A percentile compares a stretch with the other conserved stretches of the same genome.
These are phyloP conservation scores for Spialia ferax DNA, from an alignment of 2,888 invertebrate genomes.

Conservation along the genomic window DNA sequence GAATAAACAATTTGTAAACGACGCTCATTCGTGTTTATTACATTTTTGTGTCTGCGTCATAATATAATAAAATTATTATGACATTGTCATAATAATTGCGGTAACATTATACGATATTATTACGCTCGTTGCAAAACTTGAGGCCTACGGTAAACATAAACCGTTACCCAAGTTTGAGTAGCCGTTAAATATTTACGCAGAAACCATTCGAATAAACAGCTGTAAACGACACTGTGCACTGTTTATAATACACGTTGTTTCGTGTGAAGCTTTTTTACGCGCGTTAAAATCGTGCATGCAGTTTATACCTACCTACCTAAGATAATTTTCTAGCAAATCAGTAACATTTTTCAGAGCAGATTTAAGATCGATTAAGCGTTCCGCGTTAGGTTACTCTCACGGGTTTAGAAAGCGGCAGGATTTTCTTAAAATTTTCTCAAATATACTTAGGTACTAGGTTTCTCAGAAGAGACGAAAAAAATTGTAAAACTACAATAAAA, in stretches of 20 bases:
- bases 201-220: neutral
- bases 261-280: neutral
- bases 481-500: too few relatives aligned
- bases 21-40: neutral
- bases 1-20: neutral
- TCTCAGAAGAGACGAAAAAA: too few relatives aligned
- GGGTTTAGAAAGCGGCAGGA: too few relatives aligned
- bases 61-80: neutral
- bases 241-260: neutral
- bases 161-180: conserved; percentile 14
- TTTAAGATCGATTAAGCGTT: too few relatives aligned
- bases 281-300: neutral
- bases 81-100: neutral
- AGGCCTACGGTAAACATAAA: neutral
- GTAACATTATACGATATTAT: conserved; percentile 5
- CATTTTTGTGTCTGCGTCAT: neutral
- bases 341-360: too few relatives aligned
- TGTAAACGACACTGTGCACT: neutral
- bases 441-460: too few relatives aligned
- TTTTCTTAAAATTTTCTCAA: too few relatives aligned
- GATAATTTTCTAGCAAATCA: too few relatives aligned
- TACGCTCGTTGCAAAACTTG: neutral
- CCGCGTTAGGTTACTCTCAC: too few relatives aligned
- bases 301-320: neutral
- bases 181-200: conserved; percentile 18